Conservation (phyloP, 2,797 vertebrate genomes). For the Oreonectes daqikongensis region DNA sequence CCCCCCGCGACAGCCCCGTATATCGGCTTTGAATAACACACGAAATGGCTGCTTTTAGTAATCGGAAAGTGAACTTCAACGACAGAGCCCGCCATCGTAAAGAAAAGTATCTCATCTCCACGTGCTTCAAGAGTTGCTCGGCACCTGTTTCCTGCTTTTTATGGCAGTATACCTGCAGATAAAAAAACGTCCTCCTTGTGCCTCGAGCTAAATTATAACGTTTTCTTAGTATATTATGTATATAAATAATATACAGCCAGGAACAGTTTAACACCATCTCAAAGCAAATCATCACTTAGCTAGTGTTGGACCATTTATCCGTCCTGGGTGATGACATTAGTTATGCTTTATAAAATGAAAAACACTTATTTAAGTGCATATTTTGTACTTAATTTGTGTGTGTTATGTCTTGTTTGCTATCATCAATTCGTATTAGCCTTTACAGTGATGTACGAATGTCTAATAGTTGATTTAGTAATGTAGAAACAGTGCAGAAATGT, state of each 20-base stretch:
- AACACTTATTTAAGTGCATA: not conserved
- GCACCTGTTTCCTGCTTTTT: conserved; percentile 30
- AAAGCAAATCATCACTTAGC: not conserved
- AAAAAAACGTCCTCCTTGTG: not conserved
- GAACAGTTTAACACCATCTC: too few species aligned
- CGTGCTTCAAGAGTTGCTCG: conserved; percentile 3
- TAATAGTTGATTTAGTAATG: too few species aligned
- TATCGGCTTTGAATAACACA: not conserved
- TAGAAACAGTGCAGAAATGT: too few species aligned
- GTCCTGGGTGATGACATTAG: not conserved
- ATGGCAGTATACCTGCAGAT: not conserved
- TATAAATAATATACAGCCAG: not conserved
- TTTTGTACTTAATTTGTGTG: not conserved
- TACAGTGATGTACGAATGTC: not conserved
- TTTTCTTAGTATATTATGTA: too few species aligned
- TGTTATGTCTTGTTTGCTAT: not conserved
- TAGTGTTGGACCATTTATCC: not conserved
- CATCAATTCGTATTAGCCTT: not conserved
- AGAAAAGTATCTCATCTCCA: conserved; percentile 19
- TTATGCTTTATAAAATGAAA: not conserved
- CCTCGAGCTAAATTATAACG: not conserved
- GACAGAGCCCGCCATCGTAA: not conserved
- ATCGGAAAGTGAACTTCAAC: not conserved
- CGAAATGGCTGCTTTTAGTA: not conserved
- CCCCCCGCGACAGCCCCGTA: not conserved